phyloP scores from a whole-genome alignment of 2,797 vertebrate genomes.

The Garrulus glandarius region DNA sequence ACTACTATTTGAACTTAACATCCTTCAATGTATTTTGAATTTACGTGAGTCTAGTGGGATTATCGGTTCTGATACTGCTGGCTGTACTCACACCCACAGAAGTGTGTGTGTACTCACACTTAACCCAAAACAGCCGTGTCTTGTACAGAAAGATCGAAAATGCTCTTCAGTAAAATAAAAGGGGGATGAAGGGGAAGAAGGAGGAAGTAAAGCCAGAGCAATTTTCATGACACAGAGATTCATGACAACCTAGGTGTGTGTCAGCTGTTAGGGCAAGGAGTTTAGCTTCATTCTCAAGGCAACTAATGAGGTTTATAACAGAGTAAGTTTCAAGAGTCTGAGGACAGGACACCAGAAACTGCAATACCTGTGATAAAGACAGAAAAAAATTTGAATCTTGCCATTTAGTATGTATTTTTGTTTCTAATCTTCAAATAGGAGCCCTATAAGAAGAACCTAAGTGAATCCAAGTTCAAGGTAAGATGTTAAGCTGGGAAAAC shows the following conservation, averaged over 20 bases:
- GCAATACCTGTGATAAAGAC: neutral
- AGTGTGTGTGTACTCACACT: too few species aligned
- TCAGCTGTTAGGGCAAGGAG: neutral
- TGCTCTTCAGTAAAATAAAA: neutral
- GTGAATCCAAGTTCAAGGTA: neutral
- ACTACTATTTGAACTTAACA: neutral
- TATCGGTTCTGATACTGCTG: neutral
- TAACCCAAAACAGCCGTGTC: neutral
- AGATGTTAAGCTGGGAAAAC: neutral
- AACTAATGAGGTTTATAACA: neutral
- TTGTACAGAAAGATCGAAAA: neutral
- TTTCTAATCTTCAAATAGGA: neutral
- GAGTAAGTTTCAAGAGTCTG: neutral
- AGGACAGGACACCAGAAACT: neutral
- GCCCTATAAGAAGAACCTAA: neutral
- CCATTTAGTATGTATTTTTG: neutral
- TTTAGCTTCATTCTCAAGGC: neutral
- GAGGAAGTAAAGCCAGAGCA: neutral
- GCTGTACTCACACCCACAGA: neutral
- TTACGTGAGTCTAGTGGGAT: neutral
- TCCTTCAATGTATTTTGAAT: neutral
- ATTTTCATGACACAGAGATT: neutral
- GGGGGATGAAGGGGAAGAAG: neutral
- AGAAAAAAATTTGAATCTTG: neutral
- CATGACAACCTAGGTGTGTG: rapidly evolving